Conservation (phyloP, 2,113 vertebrate species). For the Halcyon senegalensis region DNA sequence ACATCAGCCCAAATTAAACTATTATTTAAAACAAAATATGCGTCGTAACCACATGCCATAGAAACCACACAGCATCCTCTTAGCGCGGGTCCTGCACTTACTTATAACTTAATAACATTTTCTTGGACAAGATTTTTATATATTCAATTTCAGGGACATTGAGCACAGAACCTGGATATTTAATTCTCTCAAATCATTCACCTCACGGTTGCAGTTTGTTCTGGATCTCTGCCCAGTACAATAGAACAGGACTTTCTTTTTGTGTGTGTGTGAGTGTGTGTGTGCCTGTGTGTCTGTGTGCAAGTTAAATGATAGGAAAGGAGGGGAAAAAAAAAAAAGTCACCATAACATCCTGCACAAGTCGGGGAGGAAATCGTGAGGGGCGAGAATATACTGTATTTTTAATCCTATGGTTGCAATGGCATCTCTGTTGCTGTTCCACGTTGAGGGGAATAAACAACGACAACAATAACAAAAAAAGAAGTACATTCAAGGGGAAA, state of each 20-base stretch:
- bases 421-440: neutral
- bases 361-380: neutral
- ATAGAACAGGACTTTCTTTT: slow-evolving; percentile 69
- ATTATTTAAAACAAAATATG: slow-evolving; percentile 33
- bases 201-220: slow-evolving; percentile 70
- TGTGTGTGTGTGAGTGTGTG: neutral
- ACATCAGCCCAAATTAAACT: slow-evolving; percentile 30
- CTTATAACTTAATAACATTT: slow-evolving; percentile 78
- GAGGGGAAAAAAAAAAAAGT: neutral
- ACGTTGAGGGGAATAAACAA: neutral
- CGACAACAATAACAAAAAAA: neutral
- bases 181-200: slow-evolving; percentile 58
- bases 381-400: neutral
- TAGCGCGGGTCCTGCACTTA: slow-evolving; percentile 64
- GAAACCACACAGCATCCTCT: slow-evolving; percentile 68
- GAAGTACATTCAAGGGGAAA: neutral
- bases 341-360: neutral
- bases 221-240: slow-evolving; percentile 76
- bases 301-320: neutral
- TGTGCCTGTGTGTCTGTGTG: neutral
- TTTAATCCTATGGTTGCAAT: neutral
- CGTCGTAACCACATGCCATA: slow-evolving; percentile 28
- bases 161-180: slow-evolving; percentile 68
- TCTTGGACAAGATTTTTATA: slow-evolving; percentile 70
- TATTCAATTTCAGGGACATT: slow-evolving; percentile 38